These are phyloP conservation scores for Campopleginae sp. DNA, from an alignment of 2,888 invertebrate genomes.

Conservation along the genomic window DNA sequence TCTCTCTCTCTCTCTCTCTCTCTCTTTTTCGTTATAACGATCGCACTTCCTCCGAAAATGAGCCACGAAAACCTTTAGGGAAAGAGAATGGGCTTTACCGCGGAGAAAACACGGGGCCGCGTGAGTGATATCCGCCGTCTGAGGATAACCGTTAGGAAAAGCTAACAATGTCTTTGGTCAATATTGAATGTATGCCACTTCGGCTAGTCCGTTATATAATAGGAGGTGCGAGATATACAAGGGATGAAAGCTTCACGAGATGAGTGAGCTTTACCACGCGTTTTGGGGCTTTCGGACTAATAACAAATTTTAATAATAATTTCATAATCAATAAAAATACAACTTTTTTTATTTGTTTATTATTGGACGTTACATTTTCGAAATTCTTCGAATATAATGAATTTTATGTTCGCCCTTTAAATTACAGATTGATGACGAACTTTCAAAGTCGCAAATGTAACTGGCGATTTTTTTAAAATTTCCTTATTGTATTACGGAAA, in stretches of 20 bases:
- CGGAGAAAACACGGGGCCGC: constrained; percentile 50
- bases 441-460: neutral
- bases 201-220: constrained; percentile 7
- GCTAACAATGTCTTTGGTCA: constrained; percentile 67
- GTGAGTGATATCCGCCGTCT: constrained; percentile 35
- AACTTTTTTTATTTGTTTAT: neutral
- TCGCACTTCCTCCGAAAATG: neutral
- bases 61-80: neutral
- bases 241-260: constrained; percentile 11
- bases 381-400: neutral
- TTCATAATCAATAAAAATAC: neutral
- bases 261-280: neutral
- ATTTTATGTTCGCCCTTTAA: neutral
- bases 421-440: neutral
- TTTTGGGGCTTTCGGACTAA: neutral
- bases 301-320: neutral
- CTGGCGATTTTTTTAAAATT: neutral
- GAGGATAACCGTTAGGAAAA: constrained; percentile 58
- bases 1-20: neutral
- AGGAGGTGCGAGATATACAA: constrained; percentile 22
- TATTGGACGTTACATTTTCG: neutral
- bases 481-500: neutral
- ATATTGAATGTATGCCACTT: constrained; percentile 67
- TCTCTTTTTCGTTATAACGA: neutral
- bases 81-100: neutral